Evolutionary conservation across 2,797 vertebrate species (phyloP).

Genomic region (Thunnus albacares): DNA sequence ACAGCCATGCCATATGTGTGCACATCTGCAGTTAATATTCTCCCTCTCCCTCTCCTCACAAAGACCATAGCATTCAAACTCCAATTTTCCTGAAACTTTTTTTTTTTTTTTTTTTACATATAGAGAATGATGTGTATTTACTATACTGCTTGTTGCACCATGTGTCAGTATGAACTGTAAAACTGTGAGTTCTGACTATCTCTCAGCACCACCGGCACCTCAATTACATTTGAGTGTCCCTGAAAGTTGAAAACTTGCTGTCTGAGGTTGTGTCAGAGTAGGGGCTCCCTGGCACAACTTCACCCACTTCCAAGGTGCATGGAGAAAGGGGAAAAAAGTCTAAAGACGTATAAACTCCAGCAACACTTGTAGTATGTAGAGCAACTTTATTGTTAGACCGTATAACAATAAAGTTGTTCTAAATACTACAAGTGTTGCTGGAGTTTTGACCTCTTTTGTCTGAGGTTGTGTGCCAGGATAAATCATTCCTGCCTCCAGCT

Average conservation of each 20-base stretch:
- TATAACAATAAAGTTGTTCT: no score
- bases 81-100: not conserved
- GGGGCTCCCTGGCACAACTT: no score
- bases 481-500: constrained; percentile 52
- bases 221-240: constrained; percentile 45
- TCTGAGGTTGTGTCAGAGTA: constrained; percentile 20
- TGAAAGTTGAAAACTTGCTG: constrained; percentile 53
- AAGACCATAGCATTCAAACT: constrained; percentile 4
- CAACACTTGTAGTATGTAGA: no score
- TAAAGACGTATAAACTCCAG: no score
- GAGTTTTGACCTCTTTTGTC: not conserved
- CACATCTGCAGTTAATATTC: constrained; percentile 22
- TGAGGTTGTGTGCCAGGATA: constrained; percentile 55
- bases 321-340: no score
- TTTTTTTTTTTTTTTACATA: not conserved
- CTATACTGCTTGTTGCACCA: not conserved
- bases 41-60: not conserved
- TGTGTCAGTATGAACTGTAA: constrained; percentile 6
- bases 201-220: constrained; percentile 19
- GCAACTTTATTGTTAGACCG: no score
- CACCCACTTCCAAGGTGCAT: no score
- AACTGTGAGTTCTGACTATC: constrained; percentile 8
- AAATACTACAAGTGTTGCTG: no score
- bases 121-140: not conserved
- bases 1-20: not conserved